A percentile compares a stretch with the other conserved stretches of the same genome.
phyloP scores from a whole-genome alignment of 2,797 vertebrate genomes.

The Enteromius treurensis region DNA sequence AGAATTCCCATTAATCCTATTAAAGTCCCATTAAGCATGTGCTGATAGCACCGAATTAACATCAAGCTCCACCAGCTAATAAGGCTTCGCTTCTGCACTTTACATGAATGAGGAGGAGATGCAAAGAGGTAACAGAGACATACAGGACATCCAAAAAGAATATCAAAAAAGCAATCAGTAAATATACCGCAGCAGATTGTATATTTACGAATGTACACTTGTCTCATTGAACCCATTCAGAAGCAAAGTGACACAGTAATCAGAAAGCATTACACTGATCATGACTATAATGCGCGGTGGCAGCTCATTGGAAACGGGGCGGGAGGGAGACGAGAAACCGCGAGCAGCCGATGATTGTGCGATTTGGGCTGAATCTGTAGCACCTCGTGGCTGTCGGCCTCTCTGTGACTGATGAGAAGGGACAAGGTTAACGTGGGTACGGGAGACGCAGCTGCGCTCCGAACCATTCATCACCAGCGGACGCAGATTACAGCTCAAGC shows the following conservation, averaged over 20 bases:
- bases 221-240: slow-evolving; percentile 53
- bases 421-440: slow-evolving; percentile 74
- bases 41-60: slow-evolving; percentile 77
- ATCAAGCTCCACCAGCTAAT: slow-evolving; percentile 74
- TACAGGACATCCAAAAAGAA: slow-evolving; percentile 53
- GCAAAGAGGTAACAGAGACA: slow-evolving; percentile 51
- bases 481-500: slow-evolving; percentile 37
- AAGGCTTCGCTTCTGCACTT: slow-evolving; percentile 65
- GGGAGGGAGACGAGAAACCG: not conserved
- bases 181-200: slow-evolving; percentile 61
- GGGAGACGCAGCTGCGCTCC: slow-evolving; percentile 64
- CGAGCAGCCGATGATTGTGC: slow-evolving; percentile 46
- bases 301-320: slow-evolving; percentile 32
- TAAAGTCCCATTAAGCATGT: slow-evolving; percentile 79
- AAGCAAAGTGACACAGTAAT: slow-evolving; percentile 56
- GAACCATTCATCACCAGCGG: slow-evolving; percentile 66
- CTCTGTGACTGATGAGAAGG: slow-evolving; percentile 73
- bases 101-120: slow-evolving; percentile 62
- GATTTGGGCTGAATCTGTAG: slow-evolving; percentile 56
- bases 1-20: slow-evolving; percentile 77
- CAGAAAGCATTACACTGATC: slow-evolving; percentile 63
- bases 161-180: slow-evolving; percentile 53
- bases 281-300: slow-evolving; percentile 58
- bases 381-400: slow-evolving; percentile 57
- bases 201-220: slow-evolving; percentile 63